Conservation (phyloP, 2,113 vertebrate species). For the Verasper variegatus region DNA sequence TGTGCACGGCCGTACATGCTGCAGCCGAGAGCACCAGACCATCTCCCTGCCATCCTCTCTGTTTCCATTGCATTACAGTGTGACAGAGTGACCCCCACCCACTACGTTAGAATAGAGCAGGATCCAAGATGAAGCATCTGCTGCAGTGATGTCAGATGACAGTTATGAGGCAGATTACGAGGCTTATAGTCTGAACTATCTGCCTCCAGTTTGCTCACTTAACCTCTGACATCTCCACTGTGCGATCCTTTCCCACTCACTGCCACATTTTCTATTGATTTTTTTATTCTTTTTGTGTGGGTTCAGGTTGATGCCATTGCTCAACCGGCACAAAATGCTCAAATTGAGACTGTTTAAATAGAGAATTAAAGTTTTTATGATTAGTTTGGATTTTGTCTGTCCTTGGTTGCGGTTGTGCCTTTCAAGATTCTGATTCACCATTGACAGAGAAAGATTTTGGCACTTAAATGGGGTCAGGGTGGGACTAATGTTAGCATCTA, state of each 20-base stretch:
- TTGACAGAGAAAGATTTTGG: too few relatives aligned
- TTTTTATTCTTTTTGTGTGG: background rate
- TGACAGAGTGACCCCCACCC: slow-evolving; percentile 39
- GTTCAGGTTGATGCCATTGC: background rate
- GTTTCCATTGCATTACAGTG: slow-evolving; percentile 46
- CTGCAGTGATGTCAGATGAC: slow-evolving; percentile 68
- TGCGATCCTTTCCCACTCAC: background rate
- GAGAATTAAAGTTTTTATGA: background rate
- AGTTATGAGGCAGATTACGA: slow-evolving; percentile 68
- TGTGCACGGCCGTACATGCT: background rate
- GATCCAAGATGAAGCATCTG: slow-evolving; percentile 63
- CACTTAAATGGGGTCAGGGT: too few relatives aligned
- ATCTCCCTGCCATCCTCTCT: background rate
- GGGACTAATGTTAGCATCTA: background rate
- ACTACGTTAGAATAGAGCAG: slow-evolving; percentile 38
- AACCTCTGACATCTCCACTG: slow-evolving; percentile 41
- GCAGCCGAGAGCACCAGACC: background rate
- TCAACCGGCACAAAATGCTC: background rate
- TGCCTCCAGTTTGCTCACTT: slow-evolving; percentile 42
- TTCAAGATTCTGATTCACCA: background rate
- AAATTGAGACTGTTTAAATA: background rate
- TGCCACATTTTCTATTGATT: background rate
- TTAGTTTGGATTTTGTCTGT: background rate
- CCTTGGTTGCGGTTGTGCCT: background rate
- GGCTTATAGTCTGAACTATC: slow-evolving; percentile 52